Base-by-base conservation (phyloP, 2,888 invertebrate genomes). In the Esperia sulphurella region DNA sequence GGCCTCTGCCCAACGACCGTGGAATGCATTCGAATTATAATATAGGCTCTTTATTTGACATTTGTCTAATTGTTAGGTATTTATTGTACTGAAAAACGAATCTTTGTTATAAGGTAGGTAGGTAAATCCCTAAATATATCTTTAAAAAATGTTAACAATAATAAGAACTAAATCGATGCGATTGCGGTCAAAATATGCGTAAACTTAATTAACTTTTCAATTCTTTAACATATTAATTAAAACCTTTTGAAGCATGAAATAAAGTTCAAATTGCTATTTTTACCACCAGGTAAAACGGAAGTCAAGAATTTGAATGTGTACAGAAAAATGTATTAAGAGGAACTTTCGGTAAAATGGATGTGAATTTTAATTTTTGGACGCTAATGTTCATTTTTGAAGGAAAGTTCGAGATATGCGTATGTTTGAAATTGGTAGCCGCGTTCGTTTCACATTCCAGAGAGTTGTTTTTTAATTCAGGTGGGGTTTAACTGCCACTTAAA, bases 351-450 rank as follows among this genome's bases (percentile, higher is more conserved):
- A 53, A 61, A 54, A 54, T 49, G 42, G 72, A 71, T 75, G 48
- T 63, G 57, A 46, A 51, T 75, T 71, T 60, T 81, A 75, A 59
- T 31, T 3, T 39, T 35, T 58, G 49, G 21, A 35, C 1, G 14
- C 56, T 78, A 79, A 64, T 65, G 79, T 59, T 69, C 57, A 71
- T 63, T 70, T 65, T 80, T 52, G 59, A 57, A 59, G 54, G 52
- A 57, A 61, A 56, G 51, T 47, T 53, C 43, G 39, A 39, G 46
- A 59, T 48, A 60, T 70, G 79, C 75, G 80, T 86, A 5, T 21
- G 84, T 82, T 78, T 66, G 63, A 75, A 72, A 76, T 77, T 82
- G 83, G 87, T 83, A 86, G 86, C 84, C 64, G n/a, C 65, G 63
- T 75, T 75, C 69, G 61, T 79, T 82, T 79, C 83, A 86, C 83